Conservation (phyloP, 2,113 vertebrate genomes). For the Brienomyrus longianalis region DNA sequence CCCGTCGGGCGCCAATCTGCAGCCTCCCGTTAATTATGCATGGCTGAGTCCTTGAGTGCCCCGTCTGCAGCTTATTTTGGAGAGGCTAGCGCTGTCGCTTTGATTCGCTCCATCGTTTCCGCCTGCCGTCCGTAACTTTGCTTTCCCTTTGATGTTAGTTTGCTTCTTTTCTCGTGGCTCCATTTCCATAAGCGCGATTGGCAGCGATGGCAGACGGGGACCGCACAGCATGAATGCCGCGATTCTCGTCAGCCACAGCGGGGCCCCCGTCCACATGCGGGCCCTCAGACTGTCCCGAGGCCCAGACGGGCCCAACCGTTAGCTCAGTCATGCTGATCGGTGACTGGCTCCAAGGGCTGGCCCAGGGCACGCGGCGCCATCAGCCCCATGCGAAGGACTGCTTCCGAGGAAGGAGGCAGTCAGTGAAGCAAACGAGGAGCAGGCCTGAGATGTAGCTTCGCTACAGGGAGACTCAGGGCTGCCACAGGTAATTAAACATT, state of each 20-base stretch:
- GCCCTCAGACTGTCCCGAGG: not conserved
- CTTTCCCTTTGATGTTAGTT: not conserved
- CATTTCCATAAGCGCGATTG: not conserved
- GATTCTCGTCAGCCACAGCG: not conserved
- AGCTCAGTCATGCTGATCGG: not conserved
- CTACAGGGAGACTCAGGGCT: not conserved
- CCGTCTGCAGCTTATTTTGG: not conserved
- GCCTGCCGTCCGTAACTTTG: not conserved
- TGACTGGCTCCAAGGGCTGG: not conserved
- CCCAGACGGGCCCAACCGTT: not conserved
- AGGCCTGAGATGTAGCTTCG: not conserved
- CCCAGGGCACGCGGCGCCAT: not conserved
- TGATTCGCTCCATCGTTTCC: not conserved
- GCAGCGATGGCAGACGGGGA: not conserved
- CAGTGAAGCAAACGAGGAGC: not conserved
- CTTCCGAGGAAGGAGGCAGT: not conserved
- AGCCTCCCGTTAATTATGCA: constrained; percentile 4
- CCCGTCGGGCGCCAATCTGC: not conserved
- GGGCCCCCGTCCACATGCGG: not conserved
- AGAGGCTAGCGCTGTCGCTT: not conserved
- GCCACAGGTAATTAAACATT: not conserved
- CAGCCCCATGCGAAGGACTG: not conserved
- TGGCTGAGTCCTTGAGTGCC: constrained; percentile 1
- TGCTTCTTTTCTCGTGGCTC: not conserved
- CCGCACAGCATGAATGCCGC: not conserved